Conservation (phyloP, 2,888 invertebrate species). For the Acanthococcus lagerstroemiae region DNA sequence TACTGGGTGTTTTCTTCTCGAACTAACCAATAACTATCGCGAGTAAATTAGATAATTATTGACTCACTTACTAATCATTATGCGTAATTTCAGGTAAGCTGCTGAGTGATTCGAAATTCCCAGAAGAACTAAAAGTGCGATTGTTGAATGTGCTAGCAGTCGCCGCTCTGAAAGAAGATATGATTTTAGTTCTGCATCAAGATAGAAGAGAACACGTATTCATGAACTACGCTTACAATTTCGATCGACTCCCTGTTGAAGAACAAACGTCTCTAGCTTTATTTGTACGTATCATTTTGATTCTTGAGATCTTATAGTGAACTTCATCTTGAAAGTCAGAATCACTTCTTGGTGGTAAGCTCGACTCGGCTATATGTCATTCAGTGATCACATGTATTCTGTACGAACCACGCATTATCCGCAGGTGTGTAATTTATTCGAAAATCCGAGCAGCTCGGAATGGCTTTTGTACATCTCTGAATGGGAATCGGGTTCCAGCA, state of each 20-base stretch:
- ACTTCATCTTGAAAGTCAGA: too few species aligned
- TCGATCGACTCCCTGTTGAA: constrained; percentile 60
- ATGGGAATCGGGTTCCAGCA: constrained; percentile 62
- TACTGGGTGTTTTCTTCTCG: too few species aligned
- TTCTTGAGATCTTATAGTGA: neutral
- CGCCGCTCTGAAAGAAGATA: constrained; percentile 77
- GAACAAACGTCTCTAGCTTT: constrained; percentile 72
- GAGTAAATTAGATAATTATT: too few species aligned
- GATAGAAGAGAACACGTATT: constrained; percentile 78
- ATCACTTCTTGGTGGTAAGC: too few species aligned
- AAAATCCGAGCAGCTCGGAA: constrained; percentile 77
- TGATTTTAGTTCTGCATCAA: constrained; percentile 78
- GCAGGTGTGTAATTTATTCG: constrained; percentile 82
- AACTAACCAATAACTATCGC: too few species aligned
- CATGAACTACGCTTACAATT: constrained; percentile 73
- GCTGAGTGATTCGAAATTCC: constrained; percentile 51
- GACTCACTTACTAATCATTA: too few species aligned
- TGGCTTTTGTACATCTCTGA: constrained; percentile 91
- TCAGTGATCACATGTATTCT: neutral
- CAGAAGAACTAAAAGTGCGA: constrained; percentile 53
- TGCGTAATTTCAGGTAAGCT: constrained; percentile 49
- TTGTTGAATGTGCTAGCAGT: constrained; percentile 62
- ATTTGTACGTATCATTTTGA: constrained; percentile 57
- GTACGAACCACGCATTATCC: neutral
- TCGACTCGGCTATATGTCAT: too few species aligned